Conservation (phyloP, 2,113 vertebrate genomes). For the Gymnorhina tibicen region DNA sequence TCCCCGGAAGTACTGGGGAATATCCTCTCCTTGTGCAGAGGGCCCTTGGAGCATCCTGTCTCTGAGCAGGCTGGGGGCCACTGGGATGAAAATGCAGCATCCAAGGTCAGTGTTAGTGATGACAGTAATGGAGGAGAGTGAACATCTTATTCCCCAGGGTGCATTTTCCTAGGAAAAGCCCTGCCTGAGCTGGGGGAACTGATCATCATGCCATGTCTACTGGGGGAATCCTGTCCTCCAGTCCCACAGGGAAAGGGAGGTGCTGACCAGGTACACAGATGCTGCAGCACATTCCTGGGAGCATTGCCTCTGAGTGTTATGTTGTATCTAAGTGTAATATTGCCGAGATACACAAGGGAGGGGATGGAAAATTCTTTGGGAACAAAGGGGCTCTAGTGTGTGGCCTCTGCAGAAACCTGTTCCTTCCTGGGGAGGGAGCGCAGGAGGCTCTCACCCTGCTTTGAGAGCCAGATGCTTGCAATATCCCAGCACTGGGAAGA, state of each 20-base stretch:
- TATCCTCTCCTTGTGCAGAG: background rate
- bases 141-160: background rate
- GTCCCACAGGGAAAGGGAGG: background rate
- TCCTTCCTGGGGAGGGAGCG: fast-evolving
- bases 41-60: background rate
- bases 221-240: background rate
- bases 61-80: background rate
- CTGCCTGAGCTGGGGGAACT: background rate
- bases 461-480: background rate
- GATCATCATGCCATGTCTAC: background rate
- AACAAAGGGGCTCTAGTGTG: background rate
- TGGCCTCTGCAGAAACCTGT: background rate
- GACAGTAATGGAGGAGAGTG: background rate
- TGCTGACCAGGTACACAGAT: background rate
- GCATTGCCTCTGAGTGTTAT: background rate
- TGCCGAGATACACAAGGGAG: background rate
- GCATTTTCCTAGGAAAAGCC: background rate
- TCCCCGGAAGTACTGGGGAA: background rate
- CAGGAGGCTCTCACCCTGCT: background rate
- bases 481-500: background rate
- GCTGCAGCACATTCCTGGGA: background rate
- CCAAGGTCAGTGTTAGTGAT: background rate
- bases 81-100: background rate
- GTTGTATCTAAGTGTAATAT: background rate
- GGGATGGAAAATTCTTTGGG: background rate